Evolutionary conservation across 2,797 vertebrate species (phyloP).

Genomic region (Cebuella pygmaea): DNA sequence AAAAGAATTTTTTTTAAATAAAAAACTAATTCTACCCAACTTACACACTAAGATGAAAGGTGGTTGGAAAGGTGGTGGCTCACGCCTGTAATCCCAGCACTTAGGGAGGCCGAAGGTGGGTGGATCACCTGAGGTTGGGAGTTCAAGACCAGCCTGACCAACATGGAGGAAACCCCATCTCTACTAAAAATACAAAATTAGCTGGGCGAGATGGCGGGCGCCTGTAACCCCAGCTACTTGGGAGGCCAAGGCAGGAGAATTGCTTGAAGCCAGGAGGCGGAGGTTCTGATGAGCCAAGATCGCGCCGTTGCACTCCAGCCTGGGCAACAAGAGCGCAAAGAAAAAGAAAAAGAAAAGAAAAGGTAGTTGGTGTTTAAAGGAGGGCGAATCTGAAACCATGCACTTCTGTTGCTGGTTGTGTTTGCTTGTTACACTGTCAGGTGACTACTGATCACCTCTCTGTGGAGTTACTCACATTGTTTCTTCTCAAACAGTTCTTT

Average conservation of each 20-base stretch:
- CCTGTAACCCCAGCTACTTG: too few species aligned
- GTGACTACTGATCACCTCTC: neutral
- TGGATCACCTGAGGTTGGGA: too few species aligned
- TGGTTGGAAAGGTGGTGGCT: neutral
- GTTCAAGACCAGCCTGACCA: too few species aligned
- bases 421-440: neutral
- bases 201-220: fast-evolving
- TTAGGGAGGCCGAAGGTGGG: too few species aligned
- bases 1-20: neutral
- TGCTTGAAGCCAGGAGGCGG: too few species aligned
- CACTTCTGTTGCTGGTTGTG: neutral
- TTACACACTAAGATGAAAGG: neutral
- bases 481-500: neutral
- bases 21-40: neutral
- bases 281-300: too few species aligned
- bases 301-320: too few species aligned
- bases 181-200: too few species aligned
- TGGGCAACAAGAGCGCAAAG: too few species aligned
- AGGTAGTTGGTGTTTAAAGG: neutral
- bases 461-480: neutral
- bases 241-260: too few species aligned
- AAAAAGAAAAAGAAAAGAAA: neutral
- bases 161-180: too few species aligned
- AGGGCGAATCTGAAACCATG: neutral
- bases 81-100: too few species aligned